Conservation (phyloP, 2,888 invertebrate species). For the Drosophila sordidula region DNA sequence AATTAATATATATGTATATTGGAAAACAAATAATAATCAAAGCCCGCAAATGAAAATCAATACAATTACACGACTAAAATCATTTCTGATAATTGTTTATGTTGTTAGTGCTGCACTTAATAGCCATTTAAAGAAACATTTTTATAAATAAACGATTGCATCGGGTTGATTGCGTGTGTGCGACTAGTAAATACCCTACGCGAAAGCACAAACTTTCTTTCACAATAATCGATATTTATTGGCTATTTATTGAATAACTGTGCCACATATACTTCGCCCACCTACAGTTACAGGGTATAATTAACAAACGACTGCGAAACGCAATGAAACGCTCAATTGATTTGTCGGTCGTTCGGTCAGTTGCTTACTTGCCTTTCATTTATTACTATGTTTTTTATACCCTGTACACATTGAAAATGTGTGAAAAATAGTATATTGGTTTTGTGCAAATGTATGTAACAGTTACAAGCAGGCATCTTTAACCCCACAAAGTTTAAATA, state of each 20-base stretch:
- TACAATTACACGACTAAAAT: conserved; percentile 14
- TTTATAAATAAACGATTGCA: conserved; percentile 19
- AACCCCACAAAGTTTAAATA: too few relatives aligned
- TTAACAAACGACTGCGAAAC: conserved; percentile 14
- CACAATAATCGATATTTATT: not conserved
- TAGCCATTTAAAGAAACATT: conserved; percentile 24
- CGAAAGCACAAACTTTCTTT: not conserved
- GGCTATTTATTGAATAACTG: too few relatives aligned
- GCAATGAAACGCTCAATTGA: conserved; percentile 61
- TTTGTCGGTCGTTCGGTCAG: conserved; percentile 51
- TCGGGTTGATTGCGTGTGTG: not conserved
- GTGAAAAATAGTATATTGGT: not conserved
- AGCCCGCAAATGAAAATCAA: conserved; percentile 33
- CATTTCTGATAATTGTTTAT: conserved; percentile 16
- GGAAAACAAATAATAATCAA: conserved; percentile 41
- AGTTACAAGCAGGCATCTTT: too few relatives aligned
- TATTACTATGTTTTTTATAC: conserved; percentile 10
- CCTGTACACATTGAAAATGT: not conserved
- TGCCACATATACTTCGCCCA: not conserved
- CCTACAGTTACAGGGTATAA: conserved; percentile 26
- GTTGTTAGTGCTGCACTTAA: conserved; percentile 26
- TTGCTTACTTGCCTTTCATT: conserved; percentile 37
- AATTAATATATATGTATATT: conserved; percentile 18
- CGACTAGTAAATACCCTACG: conserved; percentile 23
- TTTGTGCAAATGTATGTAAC: not conserved